Base-by-base conservation (phyloP, 2,113 vertebrate genomes). In the Vidua chalybeata region DNA sequence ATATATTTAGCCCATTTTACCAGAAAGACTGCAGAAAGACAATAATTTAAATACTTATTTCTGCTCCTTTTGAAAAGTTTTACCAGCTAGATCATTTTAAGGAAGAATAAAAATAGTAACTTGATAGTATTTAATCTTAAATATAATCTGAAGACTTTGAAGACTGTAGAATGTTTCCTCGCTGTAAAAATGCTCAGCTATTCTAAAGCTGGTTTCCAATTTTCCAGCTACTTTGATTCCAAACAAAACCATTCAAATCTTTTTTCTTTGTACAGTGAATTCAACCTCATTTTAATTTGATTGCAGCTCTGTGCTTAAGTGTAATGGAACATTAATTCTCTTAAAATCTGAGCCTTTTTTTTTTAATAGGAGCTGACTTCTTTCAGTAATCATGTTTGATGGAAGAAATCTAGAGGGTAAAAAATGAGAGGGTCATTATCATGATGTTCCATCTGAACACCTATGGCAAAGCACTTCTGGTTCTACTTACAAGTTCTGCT, bases 401-500 rank as follows among this genome's bases (percentile, higher is more conserved):
- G 59, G 62, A 78, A 93, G 61, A 93, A 89, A 93, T 78, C 61
- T 78, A 78, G 62, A 91, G 62, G 18, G 31, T 61, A 64, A 72
- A 81, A 88, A 93, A 88, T 35, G 59, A 90, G 75, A 80, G 76
- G 56, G 79, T 89, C 64, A n/a, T 90, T 90, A 93, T 67, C 13
- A 17, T 43, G n/a, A 31, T 64, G 56, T 81, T 95, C 61, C 48
- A 85, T 71, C 54, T 0, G 2, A 91, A 55, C 51, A 83, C 64
- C 71, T 90, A 90, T 23, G 15, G 73, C 66, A 96, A 93, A 86
- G 37, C 45, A 39, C 49, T 93, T 86, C 28, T 88, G 49, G 37
- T 84, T 92, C 82, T 85, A 84, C 79, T 68, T 72, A 54, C 26
- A 89, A 73, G 62, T 95, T 87, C 82, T 95, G 80, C 86, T 77